Evolutionary conservation across 1,140 invertebrate species (phyloP), one percentile per base, ranked within the genome.

Genomic region (Brachionus calyciflorus): DNA sequence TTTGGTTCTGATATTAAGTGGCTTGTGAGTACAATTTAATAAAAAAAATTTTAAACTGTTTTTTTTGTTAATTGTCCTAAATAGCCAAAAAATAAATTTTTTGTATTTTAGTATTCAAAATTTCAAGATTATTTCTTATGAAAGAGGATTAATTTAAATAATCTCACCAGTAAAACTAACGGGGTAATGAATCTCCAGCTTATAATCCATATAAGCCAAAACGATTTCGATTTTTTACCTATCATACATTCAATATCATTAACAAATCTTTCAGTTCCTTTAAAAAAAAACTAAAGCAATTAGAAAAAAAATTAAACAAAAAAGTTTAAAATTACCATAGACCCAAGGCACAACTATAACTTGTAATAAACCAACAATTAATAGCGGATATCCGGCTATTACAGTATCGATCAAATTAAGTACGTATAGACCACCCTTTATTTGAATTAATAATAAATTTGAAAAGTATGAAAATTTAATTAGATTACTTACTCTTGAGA

Each of bases 401-500:
- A 75, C 46, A 9, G 46, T 55, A 30, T 75, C 70, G 37, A 75
- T 55, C 37, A 75, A 75, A n/a, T 51, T 75, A 1, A 75, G 28
- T 40, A 75, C 70, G 53, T 55, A 75, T 1, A 75, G 14, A 75
- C 70, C 70, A 55, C 70, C 70, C 70, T 81, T 21, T 24, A 26
- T 21, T 30, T 78, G 79, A 30, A 81, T 79, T 12, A 81, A 80
- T 21, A 2, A 48, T 1, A 49, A 37, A 53, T 9, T 24, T 0
- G 12, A 24, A 26, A 26, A 26, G 4, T 37, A 5, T 3, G 9
- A 37, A 9, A 26, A 24, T 53, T 53, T 26, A 3, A 0, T 10
- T 37, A 12, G 17, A 33, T 46, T 46, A 49, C 81, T 86, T 87
- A 92, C 91, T 87, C 53, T 40, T 40, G 70, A 53, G 26, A 75